A percentile compares a stretch with the other conserved stretches of the same genome.
phyloP scores from a whole-genome alignment of 2,113 vertebrate species.

The Neofelis nebulosa region DNA sequence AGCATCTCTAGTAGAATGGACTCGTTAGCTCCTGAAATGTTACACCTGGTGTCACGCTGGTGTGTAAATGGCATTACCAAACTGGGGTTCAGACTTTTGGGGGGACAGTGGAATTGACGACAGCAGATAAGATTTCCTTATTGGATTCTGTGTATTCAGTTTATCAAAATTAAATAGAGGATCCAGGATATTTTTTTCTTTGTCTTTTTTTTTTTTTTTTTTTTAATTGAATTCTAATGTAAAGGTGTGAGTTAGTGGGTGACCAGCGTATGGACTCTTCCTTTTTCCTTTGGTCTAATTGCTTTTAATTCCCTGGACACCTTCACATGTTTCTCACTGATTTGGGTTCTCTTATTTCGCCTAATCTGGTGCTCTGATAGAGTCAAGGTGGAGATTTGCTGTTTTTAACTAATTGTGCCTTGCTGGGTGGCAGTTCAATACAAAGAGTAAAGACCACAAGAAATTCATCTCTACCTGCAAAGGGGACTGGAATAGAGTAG shows the following conservation, averaged over 20 bases:
- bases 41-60: conserved; percentile 53
- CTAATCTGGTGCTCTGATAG: neutral
- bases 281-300: conserved; percentile 67
- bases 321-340: conserved; percentile 74
- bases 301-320: conserved; percentile 73
- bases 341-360: conserved; percentile 65
- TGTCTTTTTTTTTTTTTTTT: conserved; percentile 44
- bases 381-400: conserved; percentile 62
- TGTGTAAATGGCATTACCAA: conserved; percentile 34
- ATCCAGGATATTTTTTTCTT: conserved; percentile 33
- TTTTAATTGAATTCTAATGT: conserved; percentile 42
- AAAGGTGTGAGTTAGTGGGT: conserved; percentile 79
- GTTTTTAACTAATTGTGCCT: conserved; percentile 55
- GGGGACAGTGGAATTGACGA: conserved; percentile 50
- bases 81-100: conserved; percentile 29
- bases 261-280: conserved; percentile 62
- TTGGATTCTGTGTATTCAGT: conserved; percentile 68
- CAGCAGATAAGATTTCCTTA: conserved; percentile 67
- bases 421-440: conserved; percentile 60
- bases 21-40: conserved; percentile 64
- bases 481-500: conserved; percentile 57
- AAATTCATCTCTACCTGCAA: conserved; percentile 63
- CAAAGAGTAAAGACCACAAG: conserved; percentile 70
- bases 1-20: conserved; percentile 53
- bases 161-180: conserved; percentile 67